Percentiles rank a stretch among this genome's conserved stretches.
Conservation (phyloP, 2,888 invertebrate species). For the Pseudococcus longispinus region DNA sequence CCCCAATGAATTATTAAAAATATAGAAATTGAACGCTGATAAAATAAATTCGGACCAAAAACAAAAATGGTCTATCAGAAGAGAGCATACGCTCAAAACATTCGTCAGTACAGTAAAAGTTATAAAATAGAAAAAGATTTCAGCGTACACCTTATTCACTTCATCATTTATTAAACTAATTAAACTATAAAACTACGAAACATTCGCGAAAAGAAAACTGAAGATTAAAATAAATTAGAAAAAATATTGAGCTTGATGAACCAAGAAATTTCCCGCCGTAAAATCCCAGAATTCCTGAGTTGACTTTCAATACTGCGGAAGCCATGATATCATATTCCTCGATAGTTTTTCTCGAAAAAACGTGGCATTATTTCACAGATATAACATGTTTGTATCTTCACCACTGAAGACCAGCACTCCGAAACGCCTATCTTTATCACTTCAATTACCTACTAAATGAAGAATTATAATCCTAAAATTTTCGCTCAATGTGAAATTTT, state of each 20-base stretch:
- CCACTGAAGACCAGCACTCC: not conserved
- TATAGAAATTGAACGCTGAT: not conserved
- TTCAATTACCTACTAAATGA: not conserved
- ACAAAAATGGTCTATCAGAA: not conserved
- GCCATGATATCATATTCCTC: too few relatives aligned
- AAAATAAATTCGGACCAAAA: not conserved
- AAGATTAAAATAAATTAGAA: not conserved
- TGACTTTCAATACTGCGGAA: not conserved
- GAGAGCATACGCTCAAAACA: not conserved
- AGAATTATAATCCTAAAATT: not conserved
- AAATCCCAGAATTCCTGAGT: not conserved
- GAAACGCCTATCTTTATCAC: not conserved
- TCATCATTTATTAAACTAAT: not conserved
- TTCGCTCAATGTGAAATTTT: not conserved
- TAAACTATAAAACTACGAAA: not conserved
- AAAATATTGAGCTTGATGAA: not conserved
- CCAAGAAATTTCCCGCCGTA: conserved; percentile 8
- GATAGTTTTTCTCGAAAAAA: not conserved
- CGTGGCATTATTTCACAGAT: not conserved
- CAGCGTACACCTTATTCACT: not conserved
- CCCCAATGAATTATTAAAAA: not conserved
- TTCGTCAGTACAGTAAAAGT: not conserved
- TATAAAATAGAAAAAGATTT: not conserved
- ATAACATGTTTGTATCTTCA: not conserved
- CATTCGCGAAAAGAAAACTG: not conserved